Evolutionary conservation across 2,113 vertebrate genomes (phyloP), one percentile per base, ranked within the genome.

Genomic region (Grammomys dolichurus): DNA sequence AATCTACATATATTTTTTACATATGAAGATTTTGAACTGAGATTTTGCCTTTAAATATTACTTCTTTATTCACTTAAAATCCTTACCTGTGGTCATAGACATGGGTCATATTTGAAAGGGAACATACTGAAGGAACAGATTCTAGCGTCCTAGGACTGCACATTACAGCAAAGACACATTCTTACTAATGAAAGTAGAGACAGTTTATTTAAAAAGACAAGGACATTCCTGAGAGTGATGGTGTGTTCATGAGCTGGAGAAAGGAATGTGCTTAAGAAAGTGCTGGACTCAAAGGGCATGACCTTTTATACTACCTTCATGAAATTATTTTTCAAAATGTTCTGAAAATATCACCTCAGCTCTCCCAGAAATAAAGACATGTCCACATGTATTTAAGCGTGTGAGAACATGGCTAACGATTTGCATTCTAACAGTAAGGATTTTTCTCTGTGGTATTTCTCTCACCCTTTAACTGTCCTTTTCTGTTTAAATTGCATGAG

Each of bases 361-460:
- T 94, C 7, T 88, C 54, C 22, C 9, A 56, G 58, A n/a, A 93
- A 94, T 86, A 78, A 82, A 96, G n/a, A 22, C 1, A 56, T 85
- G 69, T 56, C 75, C 3, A 31, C 31, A 63, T 46, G 73, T 26
- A 54, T 67, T 40, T 17, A 54, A 17, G 86, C 36, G 81, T 51
- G 60, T 31, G 73, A 75, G 60, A 51, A 87, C 1, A 76, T 75
- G 69, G 89, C 17, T 75, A 3, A 77, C 54, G 12, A 33, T 40
- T 86, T 75, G 10, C 24, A 69, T 75, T 93, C 87, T 51, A 48
- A 80, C 93, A 95, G 48, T 43, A 19, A 31, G 26, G 1, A 8
- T 43, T 16, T 63, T 16, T 2, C 24, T 43, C 58, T 16, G 12
- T 12, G 7, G 11, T 43, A 13, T 73, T 69, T 17, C 17, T 89